Percentiles rank a stretch among this genome's conserved stretches.
These are phyloP conservation scores for Linurgus olivaceus DNA, from an alignment of 2,797 vertebrate species.

Conservation along the genomic window DNA sequence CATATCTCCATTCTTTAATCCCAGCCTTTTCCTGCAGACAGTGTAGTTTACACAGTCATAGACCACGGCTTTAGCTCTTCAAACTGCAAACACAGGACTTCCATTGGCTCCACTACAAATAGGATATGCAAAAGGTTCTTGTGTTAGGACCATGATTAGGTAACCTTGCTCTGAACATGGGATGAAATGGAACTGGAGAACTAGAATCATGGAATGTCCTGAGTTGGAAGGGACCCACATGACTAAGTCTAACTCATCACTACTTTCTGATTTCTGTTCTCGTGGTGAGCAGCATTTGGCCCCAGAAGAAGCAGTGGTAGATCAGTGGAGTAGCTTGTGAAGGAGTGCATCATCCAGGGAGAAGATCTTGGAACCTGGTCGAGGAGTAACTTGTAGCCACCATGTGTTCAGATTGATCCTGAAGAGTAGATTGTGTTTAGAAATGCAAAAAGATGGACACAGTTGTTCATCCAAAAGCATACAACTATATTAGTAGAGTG, in stretches of 20 bases:
- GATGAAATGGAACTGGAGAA: neutral
- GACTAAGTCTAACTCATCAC: neutral
- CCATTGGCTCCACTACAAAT: neutral
- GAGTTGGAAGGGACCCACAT: neutral
- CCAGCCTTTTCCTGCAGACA: neutral
- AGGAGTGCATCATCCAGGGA: accelerated
- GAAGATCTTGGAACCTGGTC: accelerated
- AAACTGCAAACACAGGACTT: neutral
- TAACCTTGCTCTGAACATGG: neutral
- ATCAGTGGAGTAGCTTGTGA: neutral
- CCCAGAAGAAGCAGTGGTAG: too few species aligned
- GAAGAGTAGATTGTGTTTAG: neutral
- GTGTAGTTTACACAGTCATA: neutral
- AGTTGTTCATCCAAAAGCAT: neutral
- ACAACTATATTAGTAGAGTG: neutral
- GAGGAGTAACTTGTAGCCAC: neutral
- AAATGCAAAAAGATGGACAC: neutral
- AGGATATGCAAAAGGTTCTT: neutral
- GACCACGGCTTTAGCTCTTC: neutral
- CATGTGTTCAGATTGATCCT: neutral
- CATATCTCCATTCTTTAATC: neutral
- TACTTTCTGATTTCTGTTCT: neutral
- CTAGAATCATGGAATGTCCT: neutral
- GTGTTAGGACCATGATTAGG: neutral
- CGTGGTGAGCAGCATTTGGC: neutral